Conservation (phyloP, 1,140 invertebrate species). For the Cotesia typhae region DNA sequence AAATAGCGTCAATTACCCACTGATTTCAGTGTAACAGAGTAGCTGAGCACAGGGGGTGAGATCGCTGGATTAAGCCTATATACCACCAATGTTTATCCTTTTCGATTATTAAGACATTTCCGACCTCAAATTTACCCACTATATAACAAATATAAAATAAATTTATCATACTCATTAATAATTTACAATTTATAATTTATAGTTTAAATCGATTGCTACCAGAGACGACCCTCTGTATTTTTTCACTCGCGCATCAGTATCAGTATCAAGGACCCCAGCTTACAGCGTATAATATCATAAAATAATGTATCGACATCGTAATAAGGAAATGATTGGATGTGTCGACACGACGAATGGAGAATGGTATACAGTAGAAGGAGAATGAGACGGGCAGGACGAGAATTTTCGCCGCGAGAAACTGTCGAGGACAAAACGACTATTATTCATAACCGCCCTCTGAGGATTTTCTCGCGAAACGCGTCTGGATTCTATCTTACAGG, state of each 20-base stretch:
- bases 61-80: constrained; percentile 56
- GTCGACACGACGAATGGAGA: constrained; percentile 31
- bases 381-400: constrained; percentile 44
- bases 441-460: constrained; percentile 32
- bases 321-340: constrained; percentile 64
- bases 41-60: constrained; percentile 41
- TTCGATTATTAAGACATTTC: constrained; percentile 41
- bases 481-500: constrained; percentile 27
- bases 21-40: constrained; percentile 50
- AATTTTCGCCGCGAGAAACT: constrained; percentile 18
- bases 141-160: not conserved
- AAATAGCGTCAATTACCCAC: constrained; percentile 65
- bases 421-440: constrained; percentile 28
- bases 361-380: not conserved
- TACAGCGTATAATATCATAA: constrained; percentile 43
- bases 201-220: not conserved
- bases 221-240: constrained; percentile 8
- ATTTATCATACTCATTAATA: no score
- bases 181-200: no score
- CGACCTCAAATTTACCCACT: not conserved
- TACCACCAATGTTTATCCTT: constrained; percentile 57
- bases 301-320: constrained; percentile 64
- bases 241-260: constrained; percentile 15
- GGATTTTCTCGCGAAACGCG: constrained; percentile 31
- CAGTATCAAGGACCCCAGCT: not conserved